Percentiles rank a stretch among this genome's conserved stretches.
phyloP scores from a whole-genome alignment of 1,140 invertebrate species.

The Cydia splendana region DNA sequence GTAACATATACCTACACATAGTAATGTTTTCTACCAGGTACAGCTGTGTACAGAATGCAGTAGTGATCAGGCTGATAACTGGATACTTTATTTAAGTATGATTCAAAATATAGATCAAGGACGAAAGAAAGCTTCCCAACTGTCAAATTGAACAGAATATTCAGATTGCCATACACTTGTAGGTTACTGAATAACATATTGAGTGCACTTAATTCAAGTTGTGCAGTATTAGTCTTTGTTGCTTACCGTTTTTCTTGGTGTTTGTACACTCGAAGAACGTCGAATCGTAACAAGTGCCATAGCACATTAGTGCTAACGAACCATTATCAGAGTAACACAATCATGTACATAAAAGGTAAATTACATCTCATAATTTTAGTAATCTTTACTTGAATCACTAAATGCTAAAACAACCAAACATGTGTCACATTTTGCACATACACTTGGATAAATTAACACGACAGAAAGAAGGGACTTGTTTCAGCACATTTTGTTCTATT shows the following conservation, averaged over 20 bases:
- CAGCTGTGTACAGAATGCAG: background rate
- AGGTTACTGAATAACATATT: slow-evolving; percentile 17
- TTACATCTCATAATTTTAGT: slow-evolving; percentile 70
- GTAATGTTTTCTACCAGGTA: background rate
- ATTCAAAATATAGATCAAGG: slow-evolving; percentile 33
- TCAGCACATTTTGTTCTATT: slow-evolving; percentile 25
- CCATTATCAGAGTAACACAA: slow-evolving; percentile 73
- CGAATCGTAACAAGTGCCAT: slow-evolving; percentile 78
- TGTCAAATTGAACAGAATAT: slow-evolving; percentile 33
- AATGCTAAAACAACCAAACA: slow-evolving; percentile 45
- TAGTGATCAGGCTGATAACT: background rate
- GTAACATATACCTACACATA: too few species aligned
- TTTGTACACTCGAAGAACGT: slow-evolving; percentile 75
- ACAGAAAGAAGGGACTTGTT: background rate
- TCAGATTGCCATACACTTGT: background rate
- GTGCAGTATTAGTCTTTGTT: slow-evolving; percentile 54
- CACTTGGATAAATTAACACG: slow-evolving; percentile 15
- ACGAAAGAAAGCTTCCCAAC: slow-evolving; percentile 35
- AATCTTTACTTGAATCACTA: slow-evolving; percentile 56
- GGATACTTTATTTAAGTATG: background rate
- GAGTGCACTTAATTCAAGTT: slow-evolving; percentile 1
- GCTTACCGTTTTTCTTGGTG: slow-evolving; percentile 76
- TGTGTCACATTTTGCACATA: slow-evolving; percentile 26
- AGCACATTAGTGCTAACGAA: slow-evolving; percentile 72
- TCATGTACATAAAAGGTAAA: slow-evolving; percentile 74